Evolutionary conservation across 1,140 invertebrate genomes (phyloP).

Genomic region (Magallana ariakensis): DNA sequence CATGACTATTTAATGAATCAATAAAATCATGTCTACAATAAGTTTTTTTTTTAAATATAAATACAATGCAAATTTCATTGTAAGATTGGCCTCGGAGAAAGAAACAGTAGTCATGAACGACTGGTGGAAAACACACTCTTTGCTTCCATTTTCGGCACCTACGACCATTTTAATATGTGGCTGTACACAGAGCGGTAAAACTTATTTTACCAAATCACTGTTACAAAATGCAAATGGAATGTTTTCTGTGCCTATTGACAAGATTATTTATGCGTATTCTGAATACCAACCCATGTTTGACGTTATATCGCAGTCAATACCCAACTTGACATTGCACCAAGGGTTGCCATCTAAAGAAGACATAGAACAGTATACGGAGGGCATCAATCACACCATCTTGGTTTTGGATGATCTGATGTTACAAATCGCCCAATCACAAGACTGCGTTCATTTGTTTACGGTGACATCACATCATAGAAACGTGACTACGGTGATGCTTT

Average conservation of each 20-base stretch:
- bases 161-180: slow-evolving; percentile 49
- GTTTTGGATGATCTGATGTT: slow-evolving; percentile 39
- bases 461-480: slow-evolving; percentile 41
- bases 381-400: background rate
- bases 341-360: slow-evolving; percentile 44
- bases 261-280: slow-evolving; percentile 51
- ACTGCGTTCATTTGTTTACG: slow-evolving; percentile 35
- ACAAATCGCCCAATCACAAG: slow-evolving; percentile 23
- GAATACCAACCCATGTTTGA: slow-evolving; percentile 53
- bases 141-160: slow-evolving; percentile 45
- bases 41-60: background rate
- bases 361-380: slow-evolving; percentile 39
- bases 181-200: slow-evolving; percentile 50
- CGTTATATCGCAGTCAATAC: slow-evolving; percentile 44
- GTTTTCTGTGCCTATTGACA: slow-evolving; percentile 37
- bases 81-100: background rate
- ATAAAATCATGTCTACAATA: background rate
- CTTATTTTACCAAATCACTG: slow-evolving; percentile 39
- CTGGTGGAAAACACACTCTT: slow-evolving; percentile 30
- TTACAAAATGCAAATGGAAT: slow-evolving; percentile 43
- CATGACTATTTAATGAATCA: slow-evolving; percentile 16
- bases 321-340: slow-evolving; percentile 44
- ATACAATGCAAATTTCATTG: background rate
- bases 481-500: slow-evolving; percentile 37
- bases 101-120: background rate